These are phyloP conservation scores for Cinara cedri DNA, from an alignment of 2,888 invertebrate species.

Conservation along the genomic window DNA sequence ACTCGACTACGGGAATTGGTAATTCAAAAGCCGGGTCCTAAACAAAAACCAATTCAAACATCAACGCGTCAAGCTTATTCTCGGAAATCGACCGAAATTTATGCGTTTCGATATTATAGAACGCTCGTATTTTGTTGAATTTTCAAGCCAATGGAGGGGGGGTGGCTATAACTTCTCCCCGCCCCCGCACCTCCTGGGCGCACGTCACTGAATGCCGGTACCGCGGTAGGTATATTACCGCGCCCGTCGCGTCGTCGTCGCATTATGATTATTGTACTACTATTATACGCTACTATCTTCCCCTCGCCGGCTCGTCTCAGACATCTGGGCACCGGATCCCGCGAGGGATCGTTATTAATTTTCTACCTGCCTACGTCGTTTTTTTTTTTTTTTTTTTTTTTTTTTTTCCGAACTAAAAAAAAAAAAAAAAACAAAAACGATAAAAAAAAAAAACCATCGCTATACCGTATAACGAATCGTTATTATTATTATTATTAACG, in stretches of 20 bases:
- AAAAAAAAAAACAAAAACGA: background rate
- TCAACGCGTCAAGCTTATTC: too few relatives aligned
- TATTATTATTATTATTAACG: constrained; percentile 6
- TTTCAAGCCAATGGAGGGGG: too few relatives aligned
- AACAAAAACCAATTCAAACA: too few relatives aligned
- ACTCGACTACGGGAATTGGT: too few relatives aligned
- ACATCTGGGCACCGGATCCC: constrained; percentile 46
- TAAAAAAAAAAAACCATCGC: constrained; percentile 6
- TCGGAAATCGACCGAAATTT: too few relatives aligned
- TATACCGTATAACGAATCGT: constrained; percentile 36
- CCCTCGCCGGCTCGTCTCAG: background rate
- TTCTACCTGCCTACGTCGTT: background rate
- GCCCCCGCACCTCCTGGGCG: background rate
- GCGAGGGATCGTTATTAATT: constrained; percentile 39
- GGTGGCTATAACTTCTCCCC: too few relatives aligned
- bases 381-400: background rate
- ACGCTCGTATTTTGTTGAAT: too few relatives aligned
- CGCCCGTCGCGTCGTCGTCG: background rate
- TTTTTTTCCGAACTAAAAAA: background rate
- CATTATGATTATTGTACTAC: background rate
- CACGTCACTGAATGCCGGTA: background rate
- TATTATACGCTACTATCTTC: background rate
- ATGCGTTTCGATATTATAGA: too few relatives aligned
- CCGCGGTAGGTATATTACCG: background rate
- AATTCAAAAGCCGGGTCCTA: too few relatives aligned